Conservation (phyloP, 2,113 vertebrate genomes). For the Tachysurus vachellii region DNA sequence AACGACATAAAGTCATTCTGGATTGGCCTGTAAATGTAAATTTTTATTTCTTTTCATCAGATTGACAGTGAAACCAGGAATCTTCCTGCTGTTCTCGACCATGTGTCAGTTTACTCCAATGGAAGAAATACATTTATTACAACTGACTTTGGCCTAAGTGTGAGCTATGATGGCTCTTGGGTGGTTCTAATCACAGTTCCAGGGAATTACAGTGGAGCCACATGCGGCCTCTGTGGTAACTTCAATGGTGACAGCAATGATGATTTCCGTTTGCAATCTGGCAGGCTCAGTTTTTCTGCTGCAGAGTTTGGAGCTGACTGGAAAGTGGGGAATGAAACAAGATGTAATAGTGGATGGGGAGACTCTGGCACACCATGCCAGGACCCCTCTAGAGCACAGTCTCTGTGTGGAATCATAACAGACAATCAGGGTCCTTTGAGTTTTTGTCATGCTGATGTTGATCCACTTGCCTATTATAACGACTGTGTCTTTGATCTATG, state of each 20-base stretch:
- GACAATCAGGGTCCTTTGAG: conserved; percentile 58
- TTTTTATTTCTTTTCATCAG: conserved; percentile 35
- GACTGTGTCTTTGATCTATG: conserved; percentile 68
- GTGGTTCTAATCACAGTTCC: conserved; percentile 59
- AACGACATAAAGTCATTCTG: too few species aligned
- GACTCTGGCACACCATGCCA: conserved; percentile 52
- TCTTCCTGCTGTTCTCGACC: conserved; percentile 58
- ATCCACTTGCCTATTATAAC: conserved; percentile 56
- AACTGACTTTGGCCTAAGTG: conserved; percentile 59
- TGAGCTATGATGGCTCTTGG: conserved; percentile 61
- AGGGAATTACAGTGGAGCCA: conserved; percentile 52
- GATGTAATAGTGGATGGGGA: conserved; percentile 49
- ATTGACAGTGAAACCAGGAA: conserved; percentile 58
- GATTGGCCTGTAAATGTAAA: too few species aligned
- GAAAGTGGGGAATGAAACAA: conserved; percentile 54
- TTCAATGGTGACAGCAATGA: conserved; percentile 65
- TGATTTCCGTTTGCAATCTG: conserved; percentile 56
- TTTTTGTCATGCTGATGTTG: conserved; percentile 57
- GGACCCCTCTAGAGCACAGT: conserved; percentile 39
- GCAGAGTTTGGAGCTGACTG: conserved; percentile 55
- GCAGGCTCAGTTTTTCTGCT: conserved; percentile 33
- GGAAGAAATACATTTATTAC: conserved; percentile 49
- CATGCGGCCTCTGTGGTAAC: conserved; percentile 69
- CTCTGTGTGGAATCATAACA: conserved; percentile 60
- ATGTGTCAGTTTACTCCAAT: conserved; percentile 52